Conservation (phyloP, 2,113 vertebrate species). For the Aythya baeri region DNA sequence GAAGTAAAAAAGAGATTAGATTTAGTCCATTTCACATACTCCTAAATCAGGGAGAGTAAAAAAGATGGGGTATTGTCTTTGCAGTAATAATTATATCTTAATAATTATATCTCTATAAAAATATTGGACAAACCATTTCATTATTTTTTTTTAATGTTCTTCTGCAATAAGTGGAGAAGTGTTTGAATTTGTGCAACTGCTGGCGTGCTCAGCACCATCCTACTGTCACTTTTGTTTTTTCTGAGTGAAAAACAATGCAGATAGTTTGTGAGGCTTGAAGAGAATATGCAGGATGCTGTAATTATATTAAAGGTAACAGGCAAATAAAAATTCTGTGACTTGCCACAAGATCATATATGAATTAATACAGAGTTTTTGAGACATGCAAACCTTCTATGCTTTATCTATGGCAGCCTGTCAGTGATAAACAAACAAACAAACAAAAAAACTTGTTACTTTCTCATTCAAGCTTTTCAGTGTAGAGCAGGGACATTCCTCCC, state of each 20-base stretch:
- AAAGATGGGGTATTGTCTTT: neutral
- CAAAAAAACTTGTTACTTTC: neutral
- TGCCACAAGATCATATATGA: neutral
- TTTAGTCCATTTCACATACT: neutral
- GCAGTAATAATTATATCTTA: neutral
- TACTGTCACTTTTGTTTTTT: neutral
- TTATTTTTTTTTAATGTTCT: neutral
- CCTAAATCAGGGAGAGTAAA: neutral
- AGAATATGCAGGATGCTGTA: neutral
- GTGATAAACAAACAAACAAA: neutral
- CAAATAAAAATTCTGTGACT: neutral
- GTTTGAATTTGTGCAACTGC: neutral
- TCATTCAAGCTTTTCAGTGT: neutral
- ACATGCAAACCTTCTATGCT: neutral
- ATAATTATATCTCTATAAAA: neutral
- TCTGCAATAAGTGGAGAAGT: neutral
- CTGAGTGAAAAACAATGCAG: neutral
- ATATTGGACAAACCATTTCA: neutral
- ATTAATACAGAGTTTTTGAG: neutral
- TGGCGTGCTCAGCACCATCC: neutral
- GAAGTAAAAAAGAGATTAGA: slow-evolving; percentile 18
- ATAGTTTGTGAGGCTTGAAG: neutral
- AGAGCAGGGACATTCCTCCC: neutral
- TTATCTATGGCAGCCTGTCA: neutral
- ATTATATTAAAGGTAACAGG: neutral